These are phyloP conservation scores for Spilogale gracilis DNA, from an alignment of 2,113 vertebrate genomes.

Conservation along the genomic window DNA sequence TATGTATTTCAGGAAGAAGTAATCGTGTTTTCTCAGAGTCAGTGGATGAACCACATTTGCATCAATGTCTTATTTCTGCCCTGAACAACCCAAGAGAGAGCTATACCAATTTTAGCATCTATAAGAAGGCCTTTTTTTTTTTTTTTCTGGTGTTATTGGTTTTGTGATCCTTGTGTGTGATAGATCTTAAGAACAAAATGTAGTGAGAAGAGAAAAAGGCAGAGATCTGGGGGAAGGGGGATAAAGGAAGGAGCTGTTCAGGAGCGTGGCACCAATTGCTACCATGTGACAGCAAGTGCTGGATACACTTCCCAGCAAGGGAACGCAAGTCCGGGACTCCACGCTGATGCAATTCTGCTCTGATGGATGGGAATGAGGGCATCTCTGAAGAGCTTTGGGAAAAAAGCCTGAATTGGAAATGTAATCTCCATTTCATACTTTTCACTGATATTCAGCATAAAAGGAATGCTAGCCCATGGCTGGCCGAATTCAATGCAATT, in stretches of 20 bases:
- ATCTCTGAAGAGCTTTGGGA: conserved; percentile 83
- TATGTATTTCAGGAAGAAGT: conserved; percentile 53
- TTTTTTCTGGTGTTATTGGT: not conserved
- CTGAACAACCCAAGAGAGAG: not conserved
- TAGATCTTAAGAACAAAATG: conserved; percentile 61
- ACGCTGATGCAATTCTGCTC: conserved; percentile 65
- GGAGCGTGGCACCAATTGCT: not conserved
- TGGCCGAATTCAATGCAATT: conserved; percentile 74
- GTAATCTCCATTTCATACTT: conserved; percentile 87
- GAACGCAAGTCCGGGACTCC: conserved; percentile 62
- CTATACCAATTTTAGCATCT: conserved; percentile 51
- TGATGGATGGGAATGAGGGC: conserved; percentile 83
- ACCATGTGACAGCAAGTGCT: not conserved
- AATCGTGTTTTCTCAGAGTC: conserved; percentile 26
- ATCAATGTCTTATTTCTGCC: conserved; percentile 56
- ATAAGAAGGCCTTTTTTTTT: not conserved
- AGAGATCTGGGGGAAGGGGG: not conserved
- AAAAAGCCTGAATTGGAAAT: conserved; percentile 86
- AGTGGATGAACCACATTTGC: conserved; percentile 21
- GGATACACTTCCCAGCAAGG: not conserved
- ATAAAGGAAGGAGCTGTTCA: not conserved
- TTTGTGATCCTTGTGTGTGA: conserved; percentile 25
- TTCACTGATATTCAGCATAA: conserved; percentile 87
- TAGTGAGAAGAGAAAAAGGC: not conserved
- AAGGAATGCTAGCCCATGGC: conserved; percentile 78